A percentile compares a stretch with the other conserved stretches of the same genome.
Conservation (phyloP, 1,140 invertebrate genomes). For the Sarcophaga peregrina region DNA sequence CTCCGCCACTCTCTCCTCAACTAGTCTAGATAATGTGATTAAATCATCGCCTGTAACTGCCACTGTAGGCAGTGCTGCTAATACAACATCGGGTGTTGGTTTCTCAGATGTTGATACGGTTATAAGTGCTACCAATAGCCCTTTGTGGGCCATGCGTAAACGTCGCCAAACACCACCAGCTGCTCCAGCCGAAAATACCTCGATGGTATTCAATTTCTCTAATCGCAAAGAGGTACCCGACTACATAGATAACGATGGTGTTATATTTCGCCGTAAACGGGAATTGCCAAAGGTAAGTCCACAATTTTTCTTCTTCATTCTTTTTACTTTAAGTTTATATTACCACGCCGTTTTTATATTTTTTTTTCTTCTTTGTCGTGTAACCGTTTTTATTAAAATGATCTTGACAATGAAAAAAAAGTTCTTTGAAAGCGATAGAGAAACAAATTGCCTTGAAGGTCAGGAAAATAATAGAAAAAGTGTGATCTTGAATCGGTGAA, state of each 20-base stretch:
- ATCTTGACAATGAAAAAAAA: too few relatives aligned
- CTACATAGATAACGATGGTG: slow-evolving; percentile 89
- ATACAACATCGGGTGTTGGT: not conserved
- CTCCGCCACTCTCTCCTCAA: not conserved
- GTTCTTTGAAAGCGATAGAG: too few relatives aligned
- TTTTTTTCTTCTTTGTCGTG: too few relatives aligned
- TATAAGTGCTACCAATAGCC: slow-evolving; percentile 68
- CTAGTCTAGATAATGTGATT: slow-evolving; percentile 47
- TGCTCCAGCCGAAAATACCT: slow-evolving; percentile 68
- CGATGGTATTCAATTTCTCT: slow-evolving; percentile 87
- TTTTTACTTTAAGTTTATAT: too few relatives aligned
- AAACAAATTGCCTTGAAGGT: too few relatives aligned
- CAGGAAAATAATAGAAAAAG: too few relatives aligned
- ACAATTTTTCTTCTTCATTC: too few relatives aligned
- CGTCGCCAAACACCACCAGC: slow-evolving; percentile 52
- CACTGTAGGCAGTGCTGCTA: slow-evolving; percentile 63
- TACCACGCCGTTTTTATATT: too few relatives aligned
- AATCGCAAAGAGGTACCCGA: slow-evolving; percentile 85
- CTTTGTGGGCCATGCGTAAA: slow-evolving; percentile 59
- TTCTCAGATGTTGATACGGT: slow-evolving; percentile 65
- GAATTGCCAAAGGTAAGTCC: slow-evolving; percentile 78
- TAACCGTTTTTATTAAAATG: too few relatives aligned
- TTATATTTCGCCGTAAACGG: slow-evolving; percentile 75
- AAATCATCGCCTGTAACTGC: slow-evolving; percentile 38
- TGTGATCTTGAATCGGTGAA: too few relatives aligned